Percentiles rank a stretch among this genome's conserved stretches.
Conservation (phyloP, 2,888 invertebrate species). For the Synanthedon andrenaeformis region DNA sequence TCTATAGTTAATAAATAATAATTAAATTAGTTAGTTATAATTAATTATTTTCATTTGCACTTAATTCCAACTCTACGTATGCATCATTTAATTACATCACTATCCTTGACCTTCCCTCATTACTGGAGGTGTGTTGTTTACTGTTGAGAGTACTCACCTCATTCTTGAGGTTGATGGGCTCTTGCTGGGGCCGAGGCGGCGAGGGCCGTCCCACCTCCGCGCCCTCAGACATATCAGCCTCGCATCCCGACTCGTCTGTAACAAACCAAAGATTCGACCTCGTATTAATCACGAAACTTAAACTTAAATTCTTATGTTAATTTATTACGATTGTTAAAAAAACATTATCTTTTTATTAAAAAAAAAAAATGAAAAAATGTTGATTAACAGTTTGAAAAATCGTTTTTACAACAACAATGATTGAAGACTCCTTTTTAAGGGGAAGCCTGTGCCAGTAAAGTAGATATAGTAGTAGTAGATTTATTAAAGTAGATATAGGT, state of each 20-base stretch:
- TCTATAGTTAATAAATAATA: no score
- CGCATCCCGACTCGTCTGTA: slow-evolving; percentile 84
- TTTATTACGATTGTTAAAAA: neutral
- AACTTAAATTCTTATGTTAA: neutral
- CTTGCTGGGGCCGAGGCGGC: slow-evolving; percentile 68
- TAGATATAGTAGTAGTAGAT: no score
- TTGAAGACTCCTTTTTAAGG: no score
- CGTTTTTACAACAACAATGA: no score
- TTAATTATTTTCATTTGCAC: no score
- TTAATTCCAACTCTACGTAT: neutral
- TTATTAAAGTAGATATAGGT: neutral
- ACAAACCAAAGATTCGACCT: slow-evolving; percentile 8
- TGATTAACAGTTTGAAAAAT: no score
- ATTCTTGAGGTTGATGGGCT: slow-evolving; percentile 69
- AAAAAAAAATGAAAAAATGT: no score
- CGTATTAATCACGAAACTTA: neutral
- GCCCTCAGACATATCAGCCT: slow-evolving; percentile 86
- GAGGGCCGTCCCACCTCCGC: slow-evolving; percentile 74
- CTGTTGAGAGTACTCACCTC: slow-evolving; percentile 37
- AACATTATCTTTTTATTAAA: neutral
- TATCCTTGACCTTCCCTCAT: neutral
- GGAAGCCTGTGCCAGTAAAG: no score
- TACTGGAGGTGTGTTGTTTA: neutral
- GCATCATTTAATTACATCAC: neutral
- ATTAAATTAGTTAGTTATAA: no score